phyloP scores from a whole-genome alignment of 2,888 invertebrate genomes.

The Zonitis immaculata region DNA sequence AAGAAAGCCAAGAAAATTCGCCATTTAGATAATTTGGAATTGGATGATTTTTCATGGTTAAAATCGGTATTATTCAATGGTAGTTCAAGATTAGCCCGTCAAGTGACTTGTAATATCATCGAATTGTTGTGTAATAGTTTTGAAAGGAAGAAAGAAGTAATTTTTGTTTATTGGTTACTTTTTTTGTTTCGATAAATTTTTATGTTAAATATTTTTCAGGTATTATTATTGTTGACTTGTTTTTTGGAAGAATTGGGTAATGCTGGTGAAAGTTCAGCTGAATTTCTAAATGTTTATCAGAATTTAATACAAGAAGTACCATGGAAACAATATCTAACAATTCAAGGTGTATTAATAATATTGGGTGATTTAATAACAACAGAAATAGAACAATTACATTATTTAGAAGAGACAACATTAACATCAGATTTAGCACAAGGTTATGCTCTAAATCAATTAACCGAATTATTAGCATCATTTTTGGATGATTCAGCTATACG shows the following conservation, averaged over 20 bases:
- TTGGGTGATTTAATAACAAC: slow-evolving; percentile 81
- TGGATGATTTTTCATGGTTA: slow-evolving; percentile 77
- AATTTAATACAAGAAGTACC: slow-evolving; percentile 78
- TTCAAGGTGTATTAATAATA: slow-evolving; percentile 78
- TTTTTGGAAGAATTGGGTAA: slow-evolving; percentile 81
- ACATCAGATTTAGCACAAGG: slow-evolving; percentile 93
- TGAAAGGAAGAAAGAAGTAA: slow-evolving; percentile 60
- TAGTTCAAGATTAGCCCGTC: slow-evolving; percentile 81
- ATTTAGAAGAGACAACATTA: slow-evolving; percentile 85
- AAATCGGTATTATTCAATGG: slow-evolving; percentile 90
- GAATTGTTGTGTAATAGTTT: slow-evolving; percentile 72
- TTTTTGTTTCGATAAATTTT: background rate
- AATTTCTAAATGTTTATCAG: slow-evolving; percentile 84
- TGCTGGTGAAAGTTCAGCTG: slow-evolving; percentile 89
- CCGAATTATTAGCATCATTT: slow-evolving; percentile 83
- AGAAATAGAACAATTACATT: slow-evolving; percentile 85
- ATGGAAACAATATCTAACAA: slow-evolving; percentile 90
- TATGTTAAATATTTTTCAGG: slow-evolving; percentile 44
- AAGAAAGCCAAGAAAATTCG: slow-evolving; percentile 33
- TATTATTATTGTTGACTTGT: slow-evolving; percentile 81
- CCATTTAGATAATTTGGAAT: slow-evolving; percentile 53
- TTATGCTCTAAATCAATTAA: slow-evolving; percentile 80
- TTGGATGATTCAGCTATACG: slow-evolving; percentile 83
- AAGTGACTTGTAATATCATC: slow-evolving; percentile 84
- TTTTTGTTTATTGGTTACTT: background rate